Base-by-base conservation (phyloP, 2,113 vertebrate genomes). In the Echinops telfairi region DNA sequence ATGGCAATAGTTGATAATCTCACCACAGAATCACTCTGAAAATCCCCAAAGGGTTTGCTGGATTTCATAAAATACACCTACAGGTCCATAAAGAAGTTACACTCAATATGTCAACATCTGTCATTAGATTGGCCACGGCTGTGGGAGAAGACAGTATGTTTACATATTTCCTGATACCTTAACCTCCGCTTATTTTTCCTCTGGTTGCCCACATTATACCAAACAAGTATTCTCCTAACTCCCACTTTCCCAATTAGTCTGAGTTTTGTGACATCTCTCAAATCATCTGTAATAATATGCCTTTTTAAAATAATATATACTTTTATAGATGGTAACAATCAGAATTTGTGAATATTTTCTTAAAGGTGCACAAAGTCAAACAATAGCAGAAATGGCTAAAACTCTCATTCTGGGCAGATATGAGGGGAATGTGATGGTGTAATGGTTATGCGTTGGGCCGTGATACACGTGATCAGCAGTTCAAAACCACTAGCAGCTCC, bases 121-220 rank as follows among this genome's bases (percentile, higher is more conserved):
- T 31, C 31, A 62, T 79, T 73, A 92, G 38, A 23, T 8, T 66
- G 88, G 20, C 43, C 40, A 36, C 17, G 89, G 78, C 23, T 71
- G 23, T 47, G 16, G 22, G 27, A 31, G 40, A 43, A 93, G 60
- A 58, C 20, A 70, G 7, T 38, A 70, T 38, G 29, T 23, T 60
- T 84, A 81, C 6, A 62, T 12, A 60, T 76, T 95, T 89, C n/a
- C 36, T 84, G 89, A 33, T 12, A 27, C 78, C 83, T 43, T 40
- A 33, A 70, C 23, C 43, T 19, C 22, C 2, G 8, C 23, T 66
- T 25, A 57, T 76, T 71, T 76, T 40, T 53, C 79, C 86, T 68
- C n/a, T 79, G 89, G 4, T n/a, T 92, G 86, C 78, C 70, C 60
- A 94, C 76, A 71, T 89, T 89, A 89, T 43, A 77, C 36, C 53